Evolutionary conservation across 2,888 invertebrate genomes (phyloP).

Genomic region (Elysia crispata): DNA sequence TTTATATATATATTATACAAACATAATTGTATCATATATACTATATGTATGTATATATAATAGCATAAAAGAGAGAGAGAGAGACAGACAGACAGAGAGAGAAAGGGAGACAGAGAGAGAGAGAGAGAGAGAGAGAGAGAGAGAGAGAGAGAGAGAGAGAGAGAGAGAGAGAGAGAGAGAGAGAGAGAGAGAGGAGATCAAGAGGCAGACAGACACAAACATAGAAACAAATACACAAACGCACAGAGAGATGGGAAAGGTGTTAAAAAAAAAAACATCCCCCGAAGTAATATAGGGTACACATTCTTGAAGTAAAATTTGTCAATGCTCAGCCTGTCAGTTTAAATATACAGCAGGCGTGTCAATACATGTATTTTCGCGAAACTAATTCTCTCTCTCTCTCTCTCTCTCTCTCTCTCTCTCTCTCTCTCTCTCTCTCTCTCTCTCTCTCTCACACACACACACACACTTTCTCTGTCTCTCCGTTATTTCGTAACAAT

Average conservation of each 20-base stretch:
- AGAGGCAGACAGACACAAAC: not conserved
- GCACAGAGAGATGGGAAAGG: constrained; percentile 16
- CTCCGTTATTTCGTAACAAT: not conserved
- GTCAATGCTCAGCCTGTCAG: too few species aligned
- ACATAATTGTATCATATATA: too few species aligned
- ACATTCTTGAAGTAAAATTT: too few species aligned
- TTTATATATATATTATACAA: too few species aligned
- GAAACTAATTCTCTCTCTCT: constrained; percentile 10
- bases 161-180: not conserved
- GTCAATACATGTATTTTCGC: too few species aligned
- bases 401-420: constrained; percentile 30
- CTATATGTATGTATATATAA: too few species aligned
- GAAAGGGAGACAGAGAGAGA: constrained; percentile 20
- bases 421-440: not conserved
- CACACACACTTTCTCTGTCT: constrained; percentile 28
- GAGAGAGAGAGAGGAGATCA: not conserved
- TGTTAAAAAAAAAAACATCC: constrained; percentile 33
- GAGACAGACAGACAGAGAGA: not conserved
- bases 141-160: constrained; percentile 1
- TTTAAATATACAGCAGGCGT: too few species aligned
- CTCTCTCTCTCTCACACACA: constrained; percentile 25
- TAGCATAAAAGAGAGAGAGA: too few species aligned
- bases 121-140: constrained; percentile 15
- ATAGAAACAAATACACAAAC: not conserved
- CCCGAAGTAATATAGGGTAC: too few species aligned